Percentiles rank a stretch among this genome's conserved stretches.
phyloP scores from a whole-genome alignment of 2,113 vertebrate genomes.

The Egretta garzetta region DNA sequence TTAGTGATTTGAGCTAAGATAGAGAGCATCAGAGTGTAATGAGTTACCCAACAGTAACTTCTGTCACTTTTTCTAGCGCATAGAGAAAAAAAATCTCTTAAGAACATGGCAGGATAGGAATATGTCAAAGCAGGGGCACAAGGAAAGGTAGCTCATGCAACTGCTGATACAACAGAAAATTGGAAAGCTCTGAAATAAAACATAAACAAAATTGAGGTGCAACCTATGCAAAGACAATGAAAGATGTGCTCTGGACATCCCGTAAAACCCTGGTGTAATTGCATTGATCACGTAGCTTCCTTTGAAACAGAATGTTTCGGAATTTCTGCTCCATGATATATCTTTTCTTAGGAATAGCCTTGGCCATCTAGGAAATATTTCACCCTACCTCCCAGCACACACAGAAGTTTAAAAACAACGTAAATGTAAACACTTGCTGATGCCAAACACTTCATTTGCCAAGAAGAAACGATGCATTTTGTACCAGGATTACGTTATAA shows the following conservation, averaged over 20 bases:
- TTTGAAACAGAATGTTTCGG: not conserved
- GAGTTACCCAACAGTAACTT: not conserved
- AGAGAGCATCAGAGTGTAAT: not conserved
- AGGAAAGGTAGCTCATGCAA: not conserved
- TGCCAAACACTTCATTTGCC: not conserved
- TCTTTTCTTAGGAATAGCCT: not conserved
- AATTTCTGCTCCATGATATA: not conserved
- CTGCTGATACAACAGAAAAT: not conserved
- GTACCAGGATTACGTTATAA: not conserved
- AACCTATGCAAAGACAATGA: not conserved
- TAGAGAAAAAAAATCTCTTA: not conserved
- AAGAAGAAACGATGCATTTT: not conserved
- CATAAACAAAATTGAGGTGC: not conserved
- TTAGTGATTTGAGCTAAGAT: not conserved
- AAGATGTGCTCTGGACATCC: not conserved
- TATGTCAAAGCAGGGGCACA: not conserved
- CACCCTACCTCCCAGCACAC: not conserved
- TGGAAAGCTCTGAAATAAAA: not conserved
- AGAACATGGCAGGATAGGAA: not conserved
- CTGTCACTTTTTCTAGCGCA: not conserved
- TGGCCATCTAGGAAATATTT: not conserved
- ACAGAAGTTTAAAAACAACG: not conserved
- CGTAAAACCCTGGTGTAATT: not conserved
- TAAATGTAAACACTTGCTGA: not conserved
- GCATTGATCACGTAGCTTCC: rapidly evolving